Base-by-base conservation (phyloP, 2,113 vertebrate species). In the Proterorhinus semilunaris region DNA sequence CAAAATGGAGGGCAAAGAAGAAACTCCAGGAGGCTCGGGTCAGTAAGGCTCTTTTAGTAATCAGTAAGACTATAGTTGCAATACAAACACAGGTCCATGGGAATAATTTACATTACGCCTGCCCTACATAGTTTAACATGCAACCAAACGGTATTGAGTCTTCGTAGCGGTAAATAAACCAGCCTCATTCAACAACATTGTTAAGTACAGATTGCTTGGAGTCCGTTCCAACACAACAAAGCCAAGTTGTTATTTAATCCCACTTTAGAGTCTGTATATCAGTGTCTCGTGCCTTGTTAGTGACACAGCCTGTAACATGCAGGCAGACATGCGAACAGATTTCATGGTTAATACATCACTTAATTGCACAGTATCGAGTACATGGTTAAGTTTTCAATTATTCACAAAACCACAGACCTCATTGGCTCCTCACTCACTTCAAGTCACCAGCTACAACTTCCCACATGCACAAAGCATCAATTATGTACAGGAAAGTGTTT, bases 21-120 rank as follows among this genome's bases (percentile, higher is more conserved):
- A 91, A 91, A 53, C 87, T 91, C 0, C 89, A 90, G 73, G 87
- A 89, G 79, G 71, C 71, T 50, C 87, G 83, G 81, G 87, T 89
- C 6, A 10, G 75, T 66, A 1, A n/a, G 16, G 1, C 7, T 55
- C 15, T 55, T 8, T 51, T 36, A 36, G 27, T 36, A 36, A 36
- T 36, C 27, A 21, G 21, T 21, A 21, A 21, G 21, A 21, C 21
- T 21, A 21, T 21, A 21, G 21, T 21, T 21, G 21, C 21, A 36
- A 36, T 36, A 36, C 27, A 36, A 36, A 36, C 27, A 36, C 27
- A 36, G 27, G 27, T 36, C 27, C 27, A 2, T 36, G 27, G 27
- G 27, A 36, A 36, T 36, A 36, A 36, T 5, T 36, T 36, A 21
- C 21, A 21, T 21, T 21, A 21, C 21, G 21, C 21, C 21, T 21